A percentile compares a stretch with the other conserved stretches of the same genome.
Evolutionary conservation across 1,140 invertebrate species (phyloP).

Genomic region (Drosophila pruinosa): DNA sequence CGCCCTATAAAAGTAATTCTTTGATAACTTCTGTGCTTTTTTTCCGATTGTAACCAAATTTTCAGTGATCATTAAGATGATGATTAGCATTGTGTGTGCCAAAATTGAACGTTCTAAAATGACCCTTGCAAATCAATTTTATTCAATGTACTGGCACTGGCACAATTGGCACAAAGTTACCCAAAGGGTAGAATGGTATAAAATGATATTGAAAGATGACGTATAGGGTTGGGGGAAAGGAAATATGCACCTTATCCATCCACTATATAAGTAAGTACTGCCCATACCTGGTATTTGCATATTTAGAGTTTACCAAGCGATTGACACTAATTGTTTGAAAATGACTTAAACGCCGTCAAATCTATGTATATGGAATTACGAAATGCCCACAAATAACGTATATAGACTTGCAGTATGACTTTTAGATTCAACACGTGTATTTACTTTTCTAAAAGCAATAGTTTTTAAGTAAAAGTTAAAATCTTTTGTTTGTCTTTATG

Average conservation of each 20-base stretch:
- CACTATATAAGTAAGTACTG: conserved; percentile 37
- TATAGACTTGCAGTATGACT: conserved; percentile 13
- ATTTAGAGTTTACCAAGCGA: conserved; percentile 73
- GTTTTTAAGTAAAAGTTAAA: conserved; percentile 18
- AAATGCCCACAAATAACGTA: conserved; percentile 47
- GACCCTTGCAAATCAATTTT: too few relatives aligned
- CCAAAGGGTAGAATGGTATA: background rate
- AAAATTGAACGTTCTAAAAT: too few relatives aligned
- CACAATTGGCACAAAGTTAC: background rate
- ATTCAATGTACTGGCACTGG: too few relatives aligned
- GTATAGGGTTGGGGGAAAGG: background rate
- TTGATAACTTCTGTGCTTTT: too few relatives aligned
- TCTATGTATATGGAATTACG: conserved; percentile 45
- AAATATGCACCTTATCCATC: conserved; percentile 15
- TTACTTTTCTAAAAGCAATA: conserved; percentile 19
- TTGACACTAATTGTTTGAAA: conserved; percentile 79
- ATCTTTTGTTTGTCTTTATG: background rate
- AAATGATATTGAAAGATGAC: background rate
- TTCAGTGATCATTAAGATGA: too few relatives aligned
- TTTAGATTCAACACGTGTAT: conserved; percentile 15
- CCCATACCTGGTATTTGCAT: conserved; percentile 63
- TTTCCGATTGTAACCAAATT: too few relatives aligned
- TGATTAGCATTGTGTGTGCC: too few relatives aligned
- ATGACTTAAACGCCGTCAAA: conserved; percentile 50
- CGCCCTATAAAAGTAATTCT: too few relatives aligned